Evolutionary conservation across 2,113 vertebrate species (phyloP).

Genomic region (Acrocephalus kingi): DNA sequence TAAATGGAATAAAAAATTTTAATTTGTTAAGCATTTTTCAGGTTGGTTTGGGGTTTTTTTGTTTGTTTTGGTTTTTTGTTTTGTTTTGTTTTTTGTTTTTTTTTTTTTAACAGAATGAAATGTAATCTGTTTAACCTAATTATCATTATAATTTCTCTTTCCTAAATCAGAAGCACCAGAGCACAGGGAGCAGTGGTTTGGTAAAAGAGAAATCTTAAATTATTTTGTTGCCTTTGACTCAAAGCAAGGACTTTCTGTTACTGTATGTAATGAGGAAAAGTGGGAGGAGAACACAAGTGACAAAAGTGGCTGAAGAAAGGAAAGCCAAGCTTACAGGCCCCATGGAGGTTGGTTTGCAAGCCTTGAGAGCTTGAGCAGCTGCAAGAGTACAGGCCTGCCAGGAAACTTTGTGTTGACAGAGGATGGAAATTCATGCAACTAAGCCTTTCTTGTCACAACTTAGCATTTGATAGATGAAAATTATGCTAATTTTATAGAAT

Average conservation of each 20-base stretch:
- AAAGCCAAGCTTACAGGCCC: not conserved
- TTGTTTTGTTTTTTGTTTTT: not conserved
- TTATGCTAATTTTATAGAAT: constrained; percentile 17
- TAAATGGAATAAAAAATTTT: not conserved
- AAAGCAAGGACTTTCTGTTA: not conserved
- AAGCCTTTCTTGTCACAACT: not conserved
- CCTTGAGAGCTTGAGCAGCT: not conserved
- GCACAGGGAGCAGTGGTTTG: not conserved
- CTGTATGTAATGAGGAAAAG: not conserved
- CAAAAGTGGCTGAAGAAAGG: not conserved
- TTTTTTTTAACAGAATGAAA: not conserved
- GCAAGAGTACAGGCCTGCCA: not conserved
- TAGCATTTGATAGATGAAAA: not conserved
- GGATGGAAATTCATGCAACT: constrained; percentile 31
- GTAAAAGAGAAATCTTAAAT: not conserved
- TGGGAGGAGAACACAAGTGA: not conserved
- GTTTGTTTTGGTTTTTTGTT: not conserved
- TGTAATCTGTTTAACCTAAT: not conserved
- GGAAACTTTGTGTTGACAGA: not conserved
- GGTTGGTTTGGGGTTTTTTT: not conserved
- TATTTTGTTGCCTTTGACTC: not conserved
- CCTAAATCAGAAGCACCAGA: not conserved
- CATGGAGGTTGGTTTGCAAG: not conserved
- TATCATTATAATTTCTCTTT: not conserved
- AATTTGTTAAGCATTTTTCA: not conserved